A percentile compares a stretch with the other conserved stretches of the same genome.
Evolutionary conservation across 2,113 vertebrate species (phyloP).

Genomic region (Serilophus lunatus): DNA sequence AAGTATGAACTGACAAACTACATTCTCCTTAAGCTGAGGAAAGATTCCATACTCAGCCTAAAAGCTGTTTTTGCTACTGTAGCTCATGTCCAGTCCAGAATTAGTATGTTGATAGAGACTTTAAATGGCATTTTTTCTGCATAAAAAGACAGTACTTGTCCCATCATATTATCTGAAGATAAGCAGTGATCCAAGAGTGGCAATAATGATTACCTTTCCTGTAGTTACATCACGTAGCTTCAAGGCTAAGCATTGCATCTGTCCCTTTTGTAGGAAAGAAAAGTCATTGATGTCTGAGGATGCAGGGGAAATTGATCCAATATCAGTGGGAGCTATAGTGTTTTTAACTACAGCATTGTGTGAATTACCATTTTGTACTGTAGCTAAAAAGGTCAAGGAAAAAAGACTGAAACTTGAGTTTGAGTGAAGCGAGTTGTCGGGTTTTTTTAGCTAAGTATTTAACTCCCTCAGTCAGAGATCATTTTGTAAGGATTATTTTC

Average conservation of each 20-base stretch:
- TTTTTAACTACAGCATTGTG: not conserved
- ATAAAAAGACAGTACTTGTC: not conserved
- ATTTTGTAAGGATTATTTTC: not conserved
- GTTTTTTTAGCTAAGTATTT: not conserved
- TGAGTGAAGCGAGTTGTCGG: not conserved
- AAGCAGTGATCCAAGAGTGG: not conserved
- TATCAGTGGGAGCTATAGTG: accelerated
- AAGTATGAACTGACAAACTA: not conserved
- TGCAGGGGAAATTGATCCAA: not conserved
- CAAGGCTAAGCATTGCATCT: not conserved
- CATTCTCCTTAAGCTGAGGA: not conserved
- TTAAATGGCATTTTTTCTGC: not conserved
- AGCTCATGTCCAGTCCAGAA: not conserved
- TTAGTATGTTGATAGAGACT: not conserved
- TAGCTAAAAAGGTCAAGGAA: not conserved
- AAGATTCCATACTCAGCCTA: not conserved
- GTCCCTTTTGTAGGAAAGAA: not conserved
- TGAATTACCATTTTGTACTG: not conserved
- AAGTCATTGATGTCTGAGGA: not conserved
- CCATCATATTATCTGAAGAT: not conserved
- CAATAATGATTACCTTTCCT: not conserved
- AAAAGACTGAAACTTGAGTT: not conserved
- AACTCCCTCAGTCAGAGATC: not conserved
- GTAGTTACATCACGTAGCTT: not conserved
- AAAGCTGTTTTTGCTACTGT: not conserved